phyloP scores from a whole-genome alignment of 2,113 vertebrate genomes.

The Poeciliopsis retropinna region DNA sequence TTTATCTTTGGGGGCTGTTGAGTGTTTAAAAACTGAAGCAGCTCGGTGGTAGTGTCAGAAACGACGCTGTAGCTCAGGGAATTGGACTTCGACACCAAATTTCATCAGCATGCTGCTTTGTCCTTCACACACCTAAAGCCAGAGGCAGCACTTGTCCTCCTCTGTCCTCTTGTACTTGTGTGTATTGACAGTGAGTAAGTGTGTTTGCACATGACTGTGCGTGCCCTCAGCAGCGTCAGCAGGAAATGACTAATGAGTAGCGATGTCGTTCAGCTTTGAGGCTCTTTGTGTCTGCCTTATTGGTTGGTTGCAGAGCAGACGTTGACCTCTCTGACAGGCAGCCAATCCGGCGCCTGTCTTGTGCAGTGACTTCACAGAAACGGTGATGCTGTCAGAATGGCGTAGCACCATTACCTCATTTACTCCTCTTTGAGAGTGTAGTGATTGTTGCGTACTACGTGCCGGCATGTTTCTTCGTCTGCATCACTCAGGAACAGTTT shows the following conservation, averaged over 20 bases:
- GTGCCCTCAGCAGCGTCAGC: slow-evolving; percentile 37
- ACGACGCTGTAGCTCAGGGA: not conserved
- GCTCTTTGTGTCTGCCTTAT: slow-evolving; percentile 10
- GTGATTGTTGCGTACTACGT: not conserved
- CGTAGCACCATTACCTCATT: slow-evolving; percentile 6
- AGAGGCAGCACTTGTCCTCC: slow-evolving; percentile 33
- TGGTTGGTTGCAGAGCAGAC: slow-evolving; percentile 13
- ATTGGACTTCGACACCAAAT: not conserved
- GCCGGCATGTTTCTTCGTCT: slow-evolving; percentile 2
- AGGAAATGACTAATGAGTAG: slow-evolving; percentile 35
- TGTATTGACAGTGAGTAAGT: slow-evolving; percentile 3
- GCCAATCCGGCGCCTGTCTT: slow-evolving; percentile 14
- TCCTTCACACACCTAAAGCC: slow-evolving; percentile 11
- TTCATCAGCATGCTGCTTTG: slow-evolving; percentile 14
- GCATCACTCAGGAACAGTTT: slow-evolving; percentile 8
- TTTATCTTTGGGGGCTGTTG: too few relatives aligned
- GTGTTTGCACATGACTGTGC: slow-evolving; percentile 31
- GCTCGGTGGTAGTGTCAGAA: too few relatives aligned
- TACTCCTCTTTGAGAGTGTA: not conserved
- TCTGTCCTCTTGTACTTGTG: slow-evolving; percentile 10
- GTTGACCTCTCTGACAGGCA: not conserved
- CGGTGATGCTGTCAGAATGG: slow-evolving; percentile 31
- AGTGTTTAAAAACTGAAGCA: not conserved
- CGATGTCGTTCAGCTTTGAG: slow-evolving; percentile 36
- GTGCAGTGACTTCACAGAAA: slow-evolving; percentile 26